Evolutionary conservation across 2,797 vertebrate species (phyloP), one percentile per base, ranked within the genome.

Genomic region (Lerista edwardsae): DNA sequence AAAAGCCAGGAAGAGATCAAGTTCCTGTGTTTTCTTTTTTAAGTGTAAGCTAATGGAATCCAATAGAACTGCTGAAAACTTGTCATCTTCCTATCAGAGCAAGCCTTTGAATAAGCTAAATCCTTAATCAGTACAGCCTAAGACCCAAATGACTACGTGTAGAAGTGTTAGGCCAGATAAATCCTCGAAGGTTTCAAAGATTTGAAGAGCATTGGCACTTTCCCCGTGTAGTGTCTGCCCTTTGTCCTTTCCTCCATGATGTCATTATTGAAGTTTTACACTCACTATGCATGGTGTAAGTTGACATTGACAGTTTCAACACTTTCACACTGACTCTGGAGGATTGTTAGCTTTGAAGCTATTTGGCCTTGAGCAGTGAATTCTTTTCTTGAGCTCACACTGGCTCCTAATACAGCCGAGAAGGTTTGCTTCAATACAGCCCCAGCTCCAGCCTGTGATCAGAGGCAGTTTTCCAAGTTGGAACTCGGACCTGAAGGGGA

Each of bases 291-390:
- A 84, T 94, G 94, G 96, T 96, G 96, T 96, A 97, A 97, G 97
- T 97, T 98, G 97, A 98, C 97, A 97, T 97, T 97, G 98, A 98
- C 97, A 97, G 97, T 97, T 97, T 98, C 94, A 97, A 96, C 96
- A 96, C 97, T 97, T 96, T 95, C 96, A 96, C 95, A 94, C 96
- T 88, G 96, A 95, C 98, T 97, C 98, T 94, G 93, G 98, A 97
- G 98, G 96, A 97, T 98, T 97, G 96, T 96, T 96, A 96, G 97
- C 98, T 98, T 99, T 98, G 97, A 98, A 98, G 97, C 96, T 98
- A 97, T 98, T 97, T 97, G 97, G 97, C 97, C 98, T 97, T 98
- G 97, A 98, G 97, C 98, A 95, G 95, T 97, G 97, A 98, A 98
- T 98, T 97, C 97, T 97, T 98, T 97, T 97, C 97, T 96, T 97